phyloP scores from a whole-genome alignment of 2,888 invertebrate genomes.

The Eurois occulta region DNA sequence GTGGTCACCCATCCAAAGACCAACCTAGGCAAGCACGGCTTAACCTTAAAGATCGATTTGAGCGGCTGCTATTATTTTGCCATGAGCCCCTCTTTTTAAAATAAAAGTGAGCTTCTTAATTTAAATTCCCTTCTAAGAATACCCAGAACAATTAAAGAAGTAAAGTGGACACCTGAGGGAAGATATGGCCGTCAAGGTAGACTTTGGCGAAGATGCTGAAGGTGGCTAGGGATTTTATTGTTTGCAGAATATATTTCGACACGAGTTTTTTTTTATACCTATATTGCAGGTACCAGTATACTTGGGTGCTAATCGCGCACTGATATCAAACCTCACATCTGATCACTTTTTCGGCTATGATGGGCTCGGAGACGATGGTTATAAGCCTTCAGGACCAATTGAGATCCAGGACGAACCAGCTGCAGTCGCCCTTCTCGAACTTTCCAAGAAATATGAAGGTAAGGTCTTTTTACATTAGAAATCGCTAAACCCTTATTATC shows the following conservation, averaged over 20 bases:
- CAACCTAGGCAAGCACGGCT: no score
- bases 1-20: no score
- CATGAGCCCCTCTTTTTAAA: no score
- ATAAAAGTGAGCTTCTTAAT: background rate
- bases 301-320: conserved; percentile 88
- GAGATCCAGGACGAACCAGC: conserved; percentile 87
- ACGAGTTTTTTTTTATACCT: background rate
- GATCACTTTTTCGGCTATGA: conserved; percentile 90
- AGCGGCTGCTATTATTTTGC: no score
- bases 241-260: no score
- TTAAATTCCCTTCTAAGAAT: background rate
- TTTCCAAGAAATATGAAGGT: conserved; percentile 89
- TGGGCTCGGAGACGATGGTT: conserved; percentile 92
- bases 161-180: background rate
- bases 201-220: background rate
- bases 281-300: conserved; percentile 92
- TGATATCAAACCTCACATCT: conserved; percentile 75
- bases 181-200: background rate
- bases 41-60: no score
- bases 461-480: conserved; percentile 9
- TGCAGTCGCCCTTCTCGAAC: conserved; percentile 89
- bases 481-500: background rate
- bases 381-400: conserved; percentile 69
- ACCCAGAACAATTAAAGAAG: background rate
- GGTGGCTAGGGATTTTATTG: background rate